Conservation (phyloP, 2,797 vertebrate species). For the Myoxocephalus aenaeus region DNA sequence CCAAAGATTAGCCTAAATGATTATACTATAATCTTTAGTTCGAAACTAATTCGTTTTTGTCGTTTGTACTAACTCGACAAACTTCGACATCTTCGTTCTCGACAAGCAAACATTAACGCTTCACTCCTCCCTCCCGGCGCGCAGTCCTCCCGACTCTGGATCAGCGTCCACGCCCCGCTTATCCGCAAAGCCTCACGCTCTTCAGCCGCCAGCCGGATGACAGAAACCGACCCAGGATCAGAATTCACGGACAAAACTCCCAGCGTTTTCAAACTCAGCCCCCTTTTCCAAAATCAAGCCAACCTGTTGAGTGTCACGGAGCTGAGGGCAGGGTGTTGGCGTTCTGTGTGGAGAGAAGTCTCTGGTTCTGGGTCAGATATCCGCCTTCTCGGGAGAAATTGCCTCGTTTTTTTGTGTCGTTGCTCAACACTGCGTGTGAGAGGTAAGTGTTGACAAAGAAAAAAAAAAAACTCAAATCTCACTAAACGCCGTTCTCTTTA, state of each 20-base stretch:
- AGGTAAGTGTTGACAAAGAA: conserved; percentile 56
- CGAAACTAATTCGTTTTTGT: neutral
- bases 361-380: conserved; percentile 9
- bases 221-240: conserved; percentile 61
- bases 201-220: neutral
- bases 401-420: conserved; percentile 12
- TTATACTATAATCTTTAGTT: neutral
- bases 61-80: neutral
- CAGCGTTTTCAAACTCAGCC: conserved; percentile 52
- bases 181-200: rapidly evolving
- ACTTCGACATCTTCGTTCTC: conserved; percentile 43
- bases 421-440: neutral
- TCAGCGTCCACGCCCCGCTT: conserved; percentile 54
- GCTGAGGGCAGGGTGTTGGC: conserved; percentile 70
- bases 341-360: conserved; percentile 23
- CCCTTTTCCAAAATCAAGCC: conserved; percentile 56
- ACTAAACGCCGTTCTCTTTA: rapidly evolving
- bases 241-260: conserved; percentile 14
- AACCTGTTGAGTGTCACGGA: conserved; percentile 76
- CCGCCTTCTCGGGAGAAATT: conserved; percentile 22
- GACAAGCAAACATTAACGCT: conserved; percentile 38
- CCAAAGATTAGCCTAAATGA: neutral
- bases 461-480: neutral
- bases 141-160: conserved; percentile 49
- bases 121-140: conserved; percentile 33